phyloP scores from a whole-genome alignment of 2,888 invertebrate genomes.

The Pherbina coryleti region DNA sequence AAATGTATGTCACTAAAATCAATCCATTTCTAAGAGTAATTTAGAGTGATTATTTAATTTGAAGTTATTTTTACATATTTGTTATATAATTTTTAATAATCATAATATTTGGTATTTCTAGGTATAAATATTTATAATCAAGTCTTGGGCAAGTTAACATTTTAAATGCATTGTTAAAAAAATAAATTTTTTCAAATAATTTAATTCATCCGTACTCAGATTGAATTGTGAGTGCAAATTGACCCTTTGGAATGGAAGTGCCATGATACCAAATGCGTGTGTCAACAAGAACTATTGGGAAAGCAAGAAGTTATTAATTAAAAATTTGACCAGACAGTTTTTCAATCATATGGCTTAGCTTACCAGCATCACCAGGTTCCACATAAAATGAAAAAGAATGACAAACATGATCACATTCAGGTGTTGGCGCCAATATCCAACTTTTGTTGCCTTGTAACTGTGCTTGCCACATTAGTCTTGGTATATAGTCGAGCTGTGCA shows the following conservation, averaged over 20 bases:
- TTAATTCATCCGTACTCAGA: conserved; percentile 85
- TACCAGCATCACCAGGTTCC: conserved; percentile 88
- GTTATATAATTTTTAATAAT: neutral
- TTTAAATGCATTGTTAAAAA: neutral
- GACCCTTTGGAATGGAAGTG: conserved; percentile 83
- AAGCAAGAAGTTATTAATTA: neutral
- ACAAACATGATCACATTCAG: conserved; percentile 87
- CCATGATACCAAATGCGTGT: conserved; percentile 94
- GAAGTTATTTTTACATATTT: neutral
- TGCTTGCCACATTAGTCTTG: conserved; percentile 93
- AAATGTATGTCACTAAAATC: too few relatives aligned
- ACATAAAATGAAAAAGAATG: conserved; percentile 81
- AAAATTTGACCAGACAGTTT: neutral
- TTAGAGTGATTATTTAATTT: too few relatives aligned
- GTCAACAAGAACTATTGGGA: conserved; percentile 81
- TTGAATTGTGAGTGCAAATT: conserved; percentile 88
- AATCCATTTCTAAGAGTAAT: neutral
- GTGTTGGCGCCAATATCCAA: conserved; percentile 87
- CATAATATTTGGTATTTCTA: neutral
- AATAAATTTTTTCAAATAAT: neutral
- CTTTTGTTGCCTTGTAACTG: conserved; percentile 88
- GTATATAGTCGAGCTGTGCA: conserved; percentile 87
- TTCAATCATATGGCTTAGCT: conserved; percentile 55
- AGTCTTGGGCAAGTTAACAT: neutral
- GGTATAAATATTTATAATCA: neutral